Percentiles rank a stretch among this genome's conserved stretches.
These are phyloP conservation scores for Poeciliopsis paucimaculata DNA, from an alignment of 2,797 vertebrate genomes.

Conservation along the genomic window DNA sequence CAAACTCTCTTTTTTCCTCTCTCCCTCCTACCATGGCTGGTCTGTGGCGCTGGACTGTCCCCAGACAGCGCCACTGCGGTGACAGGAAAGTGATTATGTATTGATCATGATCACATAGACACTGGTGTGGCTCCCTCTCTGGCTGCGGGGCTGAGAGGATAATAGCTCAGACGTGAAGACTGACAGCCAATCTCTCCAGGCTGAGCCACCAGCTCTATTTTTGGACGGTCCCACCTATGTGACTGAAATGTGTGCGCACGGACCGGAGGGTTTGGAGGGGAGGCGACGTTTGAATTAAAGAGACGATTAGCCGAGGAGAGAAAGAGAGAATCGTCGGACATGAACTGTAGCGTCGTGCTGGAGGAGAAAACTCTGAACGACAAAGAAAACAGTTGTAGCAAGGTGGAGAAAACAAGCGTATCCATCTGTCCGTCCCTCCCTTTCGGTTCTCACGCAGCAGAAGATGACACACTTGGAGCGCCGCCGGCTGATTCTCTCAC, in stretches of 20 bases:
- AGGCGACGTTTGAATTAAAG: slow-evolving; percentile 59
- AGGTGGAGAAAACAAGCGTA: slow-evolving; percentile 71
- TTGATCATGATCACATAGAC: slow-evolving; percentile 77
- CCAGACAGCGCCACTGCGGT: slow-evolving; percentile 59
- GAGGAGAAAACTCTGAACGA: slow-evolving; percentile 62
- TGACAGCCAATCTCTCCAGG: slow-evolving; percentile 67
- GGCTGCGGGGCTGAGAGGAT: slow-evolving; percentile 66
- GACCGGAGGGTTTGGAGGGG: slow-evolving; percentile 15
- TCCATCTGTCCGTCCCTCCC: slow-evolving; percentile 49
- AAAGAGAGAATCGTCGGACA: slow-evolving; percentile 48
- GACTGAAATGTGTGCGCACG: slow-evolving; percentile 60
- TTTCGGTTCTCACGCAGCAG: slow-evolving; percentile 61
- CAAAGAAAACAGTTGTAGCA: slow-evolving; percentile 64
- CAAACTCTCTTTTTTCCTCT: slow-evolving; percentile 41
- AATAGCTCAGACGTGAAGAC: slow-evolving; percentile 72
- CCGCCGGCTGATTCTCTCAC: slow-evolving; percentile 54
- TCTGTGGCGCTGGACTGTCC: slow-evolving; percentile 49
- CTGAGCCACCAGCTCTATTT: slow-evolving; percentile 63
- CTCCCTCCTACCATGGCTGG: slow-evolving; percentile 57
- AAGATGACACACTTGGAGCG: slow-evolving; percentile 70
- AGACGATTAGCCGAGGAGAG: slow-evolving; percentile 56
- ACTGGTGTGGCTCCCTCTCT: slow-evolving; percentile 59
- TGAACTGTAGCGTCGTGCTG: slow-evolving; percentile 43
- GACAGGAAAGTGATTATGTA: slow-evolving; percentile 79
- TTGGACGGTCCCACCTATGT: slow-evolving; percentile 64